Percentiles rank a stretch among this genome's conserved stretches.
Evolutionary conservation across 2,113 vertebrate genomes (phyloP).

Genomic region (Collichthys lucidus): DNA sequence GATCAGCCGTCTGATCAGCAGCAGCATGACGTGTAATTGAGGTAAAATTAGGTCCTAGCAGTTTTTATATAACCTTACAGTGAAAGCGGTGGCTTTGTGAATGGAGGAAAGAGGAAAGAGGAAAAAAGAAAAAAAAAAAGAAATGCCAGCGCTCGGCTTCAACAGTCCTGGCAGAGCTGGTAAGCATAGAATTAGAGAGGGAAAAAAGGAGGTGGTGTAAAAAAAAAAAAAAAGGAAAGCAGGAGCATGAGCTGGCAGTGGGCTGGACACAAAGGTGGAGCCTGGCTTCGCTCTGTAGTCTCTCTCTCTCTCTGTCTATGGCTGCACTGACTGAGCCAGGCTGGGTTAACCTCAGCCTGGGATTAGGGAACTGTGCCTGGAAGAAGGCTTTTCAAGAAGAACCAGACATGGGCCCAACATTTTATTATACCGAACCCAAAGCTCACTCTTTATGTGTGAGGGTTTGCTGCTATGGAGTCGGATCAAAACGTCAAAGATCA

Average conservation of each 20-base stretch:
- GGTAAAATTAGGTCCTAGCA: background rate
- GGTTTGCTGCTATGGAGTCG: background rate
- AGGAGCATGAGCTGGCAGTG: constrained; percentile 52
- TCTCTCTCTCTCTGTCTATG: background rate
- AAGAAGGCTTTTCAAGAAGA: constrained; percentile 31
- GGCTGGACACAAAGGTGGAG: constrained; percentile 40
- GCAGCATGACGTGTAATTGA: background rate
- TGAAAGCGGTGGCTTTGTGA: constrained; percentile 12
- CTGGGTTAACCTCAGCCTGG: constrained; percentile 31
- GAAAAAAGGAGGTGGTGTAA: constrained; percentile 36
- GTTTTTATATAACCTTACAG: background rate
- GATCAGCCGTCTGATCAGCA: background rate
- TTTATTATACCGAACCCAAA: background rate
- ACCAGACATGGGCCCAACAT: background rate
- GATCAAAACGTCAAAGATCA: background rate
- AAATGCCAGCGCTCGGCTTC: constrained; percentile 5
- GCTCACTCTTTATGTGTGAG: background rate
- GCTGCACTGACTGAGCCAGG: constrained; percentile 8
- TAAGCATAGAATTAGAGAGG: constrained; percentile 61
- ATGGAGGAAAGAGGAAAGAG: background rate
- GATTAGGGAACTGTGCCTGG: constrained; percentile 10
- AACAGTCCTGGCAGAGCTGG: constrained; percentile 50
- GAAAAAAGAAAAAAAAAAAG: background rate
- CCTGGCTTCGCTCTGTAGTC: background rate
- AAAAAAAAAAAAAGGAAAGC: constrained; percentile 27